Conservation (phyloP, 2,888 invertebrate genomes). For the Machimus rusticus region DNA sequence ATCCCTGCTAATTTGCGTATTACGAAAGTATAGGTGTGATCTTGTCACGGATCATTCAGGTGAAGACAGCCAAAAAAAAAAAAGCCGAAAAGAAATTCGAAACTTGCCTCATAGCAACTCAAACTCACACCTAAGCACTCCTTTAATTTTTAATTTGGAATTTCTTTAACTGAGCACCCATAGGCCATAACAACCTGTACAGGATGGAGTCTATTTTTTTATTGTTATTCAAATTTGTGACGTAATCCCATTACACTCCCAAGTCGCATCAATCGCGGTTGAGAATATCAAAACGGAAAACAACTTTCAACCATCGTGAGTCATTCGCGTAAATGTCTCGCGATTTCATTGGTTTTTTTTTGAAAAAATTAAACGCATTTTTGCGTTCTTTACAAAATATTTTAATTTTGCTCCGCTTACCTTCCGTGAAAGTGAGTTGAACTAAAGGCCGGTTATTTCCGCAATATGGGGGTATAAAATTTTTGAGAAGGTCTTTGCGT, state of each 20-base stretch:
- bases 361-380: neutral
- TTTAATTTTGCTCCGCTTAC: neutral
- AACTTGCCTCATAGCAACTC: neutral
- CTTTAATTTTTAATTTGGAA: neutral
- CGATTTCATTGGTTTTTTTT: neutral
- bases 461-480: neutral
- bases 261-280: neutral
- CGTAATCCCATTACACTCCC: neutral
- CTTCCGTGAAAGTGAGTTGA: neutral
- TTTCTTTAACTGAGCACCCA: neutral
- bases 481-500: neutral
- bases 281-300: neutral
- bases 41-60: neutral
- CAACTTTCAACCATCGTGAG: neutral
- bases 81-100: neutral
- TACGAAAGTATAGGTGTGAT: neutral
- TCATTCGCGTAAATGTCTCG: neutral
- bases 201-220: neutral
- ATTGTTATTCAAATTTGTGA: neutral
- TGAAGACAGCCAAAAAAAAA: neutral
- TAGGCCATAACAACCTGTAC: neutral
- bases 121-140: neutral
- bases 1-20: neutral
- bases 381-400: neutral
- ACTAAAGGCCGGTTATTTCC: neutral